Base-by-base conservation (phyloP, 2,888 invertebrate genomes). In the Agrotis ipsilon region DNA sequence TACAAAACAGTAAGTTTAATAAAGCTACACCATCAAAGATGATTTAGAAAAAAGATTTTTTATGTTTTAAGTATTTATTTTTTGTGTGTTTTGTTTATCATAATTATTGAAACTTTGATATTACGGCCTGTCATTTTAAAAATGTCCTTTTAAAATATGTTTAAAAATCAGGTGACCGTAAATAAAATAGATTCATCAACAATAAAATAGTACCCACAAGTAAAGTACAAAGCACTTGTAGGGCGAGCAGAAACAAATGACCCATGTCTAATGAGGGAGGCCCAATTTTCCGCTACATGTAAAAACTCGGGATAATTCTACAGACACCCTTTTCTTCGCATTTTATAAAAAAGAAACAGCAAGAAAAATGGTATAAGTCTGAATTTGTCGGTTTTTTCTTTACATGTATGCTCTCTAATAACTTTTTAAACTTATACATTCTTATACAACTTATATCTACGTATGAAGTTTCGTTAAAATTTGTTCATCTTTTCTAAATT, bases 251-350 rank as follows among this genome's bases (percentile, higher is more conserved):
- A 87, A 93, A 92, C 87, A 92, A 93, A 93, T 92, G 90, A 88
- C 73, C 84, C 87, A 84, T 71, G 80, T 86, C 89, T 93, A 92
- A 93, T 91, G 91, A 91, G 90, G 89, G 81, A 85, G 81, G 86
- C 87, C 90, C 92, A 93, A 93, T 93, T 93, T 92, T 87, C 88
- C 91, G 91, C 88, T 90, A 91, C 90, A 89, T 85, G 88, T 82
- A 87, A 88, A 86, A 87, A 87, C 86, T 84, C 78, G 86, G 87
- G 84, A 87, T 90, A 89, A 91, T 88, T 90, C 88, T 80, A 79
- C 85, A 84, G 75, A 82, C 79, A 87, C 88, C 88, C 85, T 86
- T 77, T 87, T 85, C 75, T 83, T 51, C 45, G 67, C 57, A 68
- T 75, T 79, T 82, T 72, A 71, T 62, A 68, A 58, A 61, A 55